Conservation (phyloP, 2,797 vertebrate genomes). For the Capromys pilorides region DNA sequence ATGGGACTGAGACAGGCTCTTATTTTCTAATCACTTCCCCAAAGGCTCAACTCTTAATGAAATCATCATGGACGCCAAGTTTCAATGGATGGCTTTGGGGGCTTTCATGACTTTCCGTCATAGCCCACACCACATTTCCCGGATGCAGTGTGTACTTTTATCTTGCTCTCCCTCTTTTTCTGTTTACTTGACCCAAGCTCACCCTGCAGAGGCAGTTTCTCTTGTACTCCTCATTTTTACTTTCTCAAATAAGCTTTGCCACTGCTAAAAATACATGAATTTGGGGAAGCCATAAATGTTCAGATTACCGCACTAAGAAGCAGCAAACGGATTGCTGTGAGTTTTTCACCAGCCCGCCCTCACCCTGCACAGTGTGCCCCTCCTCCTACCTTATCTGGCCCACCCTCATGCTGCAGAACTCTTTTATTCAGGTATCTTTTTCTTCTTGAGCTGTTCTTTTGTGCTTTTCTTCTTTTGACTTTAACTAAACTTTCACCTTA, state of each 20-base stretch:
- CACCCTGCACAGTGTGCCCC: too few species aligned
- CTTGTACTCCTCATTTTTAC: not conserved
- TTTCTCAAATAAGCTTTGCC: not conserved
- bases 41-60: not conserved
- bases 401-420: not conserved
- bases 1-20: not conserved
- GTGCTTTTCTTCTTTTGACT: not conserved
- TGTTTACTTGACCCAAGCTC: not conserved
- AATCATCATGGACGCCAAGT: not conserved
- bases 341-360: not conserved
- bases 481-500: not conserved
- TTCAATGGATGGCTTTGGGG: not conserved
- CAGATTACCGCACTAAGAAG: not conserved
- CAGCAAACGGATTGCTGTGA: not conserved
- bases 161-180: not conserved
- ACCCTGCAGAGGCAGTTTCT: not conserved
- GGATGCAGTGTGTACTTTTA: not conserved
- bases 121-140: not conserved
- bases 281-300: not conserved
- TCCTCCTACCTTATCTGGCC: not conserved
- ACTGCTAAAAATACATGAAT: not conserved
- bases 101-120: not conserved
- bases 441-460: not conserved
- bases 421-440: not conserved
- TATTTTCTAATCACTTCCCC: not conserved